Base-by-base conservation (phyloP, 30 jellyfish, hydroid and myxozoan genomes). In the Nemopilema nomurai region DNA sequence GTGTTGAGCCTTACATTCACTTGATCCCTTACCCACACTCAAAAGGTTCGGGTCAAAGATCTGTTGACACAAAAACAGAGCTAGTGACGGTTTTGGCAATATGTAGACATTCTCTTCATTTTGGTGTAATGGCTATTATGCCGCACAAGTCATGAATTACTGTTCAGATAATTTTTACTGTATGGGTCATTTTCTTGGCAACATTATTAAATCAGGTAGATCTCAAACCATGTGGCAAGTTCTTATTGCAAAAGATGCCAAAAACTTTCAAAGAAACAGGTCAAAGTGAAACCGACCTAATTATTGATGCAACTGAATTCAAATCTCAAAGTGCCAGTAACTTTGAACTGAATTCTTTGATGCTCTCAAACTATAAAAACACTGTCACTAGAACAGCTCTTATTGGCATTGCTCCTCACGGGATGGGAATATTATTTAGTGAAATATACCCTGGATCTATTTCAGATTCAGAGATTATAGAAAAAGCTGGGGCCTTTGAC, bases 371-470 rank as follows among this genome's bases (percentile, higher is more conserved):
- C n/a, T n/a, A n/a, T n/a, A n/a, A n/a, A n/a, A 31, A 69, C 81
- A 82, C 91, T 67, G 72, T 4, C 53, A 82, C 74, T 27, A 57
- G 91, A 51, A 82, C 69, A 82, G 88, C 77, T 0, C 88, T 82
- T 49, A 82, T 67, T 70, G 91, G 91, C 26, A 82, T 82, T 68
- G 66, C 91, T 49, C 88, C 80, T 28, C 91, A 82, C 70, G 87
- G 91, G 4, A 53, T 50, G 57, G 90, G 91, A 49, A 67, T 82
- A 16, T 27, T 82, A 1, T 82, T 82, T 72, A 67, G 77, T 49
- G 91, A 82, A 29, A 67, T 67, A 27, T 82, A 82, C 89, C 91
- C 91, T 65, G 91, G 91, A 70, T 82, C 91, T 65, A 85, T 74
- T 51, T 73, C 94, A 52, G 92, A 85, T 50, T 73, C 82, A 73